Base-by-base conservation (phyloP, 2,888 invertebrate species). In the Theristus sp. region DNA sequence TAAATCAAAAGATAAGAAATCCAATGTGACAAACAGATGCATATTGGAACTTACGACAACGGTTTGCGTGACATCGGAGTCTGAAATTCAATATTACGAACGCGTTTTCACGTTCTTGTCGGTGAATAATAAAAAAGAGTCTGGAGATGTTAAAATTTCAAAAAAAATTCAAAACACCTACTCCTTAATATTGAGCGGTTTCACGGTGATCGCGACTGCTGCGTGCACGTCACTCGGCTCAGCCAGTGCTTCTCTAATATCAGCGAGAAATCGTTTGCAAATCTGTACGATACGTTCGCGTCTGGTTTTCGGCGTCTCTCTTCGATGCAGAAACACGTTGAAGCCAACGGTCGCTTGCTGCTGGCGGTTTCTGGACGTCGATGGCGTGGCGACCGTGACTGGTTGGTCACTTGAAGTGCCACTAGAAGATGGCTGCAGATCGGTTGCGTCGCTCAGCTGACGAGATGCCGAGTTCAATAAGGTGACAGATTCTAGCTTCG, bases 121-220 rank as follows among this genome's bases (percentile, higher is more conserved):
- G 38, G 38, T 13, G 38, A 17, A 38, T n/a, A 49, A 17, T 17
- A 49, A 49, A 17, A n/a, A 17, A 17, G n/a, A 10, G n/a, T 49
- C n/a, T 17, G 3, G 3, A n/a, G 13, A n/a, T 49, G n/a, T 20
- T n/a, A 24, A 3, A 17, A 49, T 17, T 20, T 17, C 38, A 49
- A 49, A 10, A 49, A 49, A 24, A 49, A 49, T 49, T 49, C 49
- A 3, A 49, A 49, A 38, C 20, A 38, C 49, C n/a, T 17, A 49
- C 49, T 49, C 20, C n/a, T 49, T 49, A 10, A 49, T n/a, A 49
- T 49, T 49, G n/a, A 49, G 49, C 6, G 49, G 49, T 24, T 49
- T 49, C 49, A 96, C 93, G 93, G 93, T 94, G 38, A 38, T 38
- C 10, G 17, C 38, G 6, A 17, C 17, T 17, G 17, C 6, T 13